Evolutionary conservation across 2,113 vertebrate species (phyloP), one percentile per base, ranked within the genome.

Genomic region (Aleadryas rufinucha): DNA sequence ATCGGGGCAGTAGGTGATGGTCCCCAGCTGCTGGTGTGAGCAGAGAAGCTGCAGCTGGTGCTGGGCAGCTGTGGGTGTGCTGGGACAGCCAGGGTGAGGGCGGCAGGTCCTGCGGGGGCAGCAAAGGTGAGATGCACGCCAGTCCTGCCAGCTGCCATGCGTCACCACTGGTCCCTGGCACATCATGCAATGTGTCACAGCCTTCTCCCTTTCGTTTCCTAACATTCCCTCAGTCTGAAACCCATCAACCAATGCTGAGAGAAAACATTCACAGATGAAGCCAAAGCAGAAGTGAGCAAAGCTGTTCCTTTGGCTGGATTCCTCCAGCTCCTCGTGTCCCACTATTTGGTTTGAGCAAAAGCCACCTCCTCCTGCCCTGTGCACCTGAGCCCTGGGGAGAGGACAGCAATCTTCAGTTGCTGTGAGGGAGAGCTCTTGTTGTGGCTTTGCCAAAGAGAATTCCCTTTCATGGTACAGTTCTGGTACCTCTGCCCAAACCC

Each of bases 281-380:
- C 90, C 95, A 96, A 90, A 86, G 92, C 94, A 96, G 94, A 77
- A 96, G 92, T 72, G 65, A 95, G 94, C 88, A 88, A 93, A 95
- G 92, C 96, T 93, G 90, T 88, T 95, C 86, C 39, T 72, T 86
- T 95, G 95, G 90, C 90, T 66, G 79, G 11, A 16, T 66, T 93
- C 86, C 89, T 63, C 52, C 87, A 7, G 72, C 81, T 95, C 11
- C 6, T n/a, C 21, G 31, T 57, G 82, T 92, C 71, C 68, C 2
- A 26, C 82, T 72, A 4, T 54, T 77, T 24, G 5, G 1, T 76
- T n/a, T 42, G 79, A 80, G 88, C 68, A 20, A 11, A 42, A 50
- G 6, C 56, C 59, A 13, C 42, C 61, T 7, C 12, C 10, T 70
- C 47, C 69, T 63, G 72, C 47, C 78, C 15, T 3, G 23, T 57